Base-by-base conservation (phyloP, 2,888 invertebrate species). In the Ashinkailepas kermadecensis region DNA sequence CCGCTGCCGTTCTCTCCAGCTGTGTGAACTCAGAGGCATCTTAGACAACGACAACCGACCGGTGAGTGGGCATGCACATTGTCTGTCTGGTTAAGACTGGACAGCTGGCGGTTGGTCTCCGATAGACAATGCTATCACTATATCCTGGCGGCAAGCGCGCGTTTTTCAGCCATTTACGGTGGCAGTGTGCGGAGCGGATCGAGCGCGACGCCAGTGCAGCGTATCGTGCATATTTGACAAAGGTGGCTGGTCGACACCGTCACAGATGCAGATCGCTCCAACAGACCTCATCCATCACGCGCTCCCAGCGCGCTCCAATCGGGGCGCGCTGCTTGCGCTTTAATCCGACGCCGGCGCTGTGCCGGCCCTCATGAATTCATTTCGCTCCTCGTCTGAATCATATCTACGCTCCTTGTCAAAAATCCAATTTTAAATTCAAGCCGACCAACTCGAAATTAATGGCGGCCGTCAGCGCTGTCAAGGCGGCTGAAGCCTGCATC, bases 351-450 rank as follows among this genome's bases (percentile, higher is more conserved):
- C 39, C 74, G 54, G 8, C 54, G 39, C 54, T 18, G 18, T 54
- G 13, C 74, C 74, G 74, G 13, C 74, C 54, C 74, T 74, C 74
- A 74, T 74, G 74, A 74, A 56, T 56, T 74, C 74, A 74, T 74
- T 74, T 74, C 74, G 74, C 21, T 56, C 21, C 74, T 21, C 21
- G 74, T 21, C 74, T 74, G 74, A 74, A 74, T 74, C 54, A 74
- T 56, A 74, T 74, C 74, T 74, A 74, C 74, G 74, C 74, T 74
- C 74, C 74, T 74, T 74, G 74, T 74, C 74, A 74, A 74, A 74
- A 74, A 74, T 74, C 74, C 74, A 74, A 74, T 74, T 74, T 74
- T 74, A 74, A 74, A 74, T 74, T 74, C 74, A 74, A 74, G 56
- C 74, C 74, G 54, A 56, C 74, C 74, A 74, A 74, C 74, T 54